phyloP scores from a whole-genome alignment of 2,888 invertebrate genomes.

The Hoplodrina blanda region DNA sequence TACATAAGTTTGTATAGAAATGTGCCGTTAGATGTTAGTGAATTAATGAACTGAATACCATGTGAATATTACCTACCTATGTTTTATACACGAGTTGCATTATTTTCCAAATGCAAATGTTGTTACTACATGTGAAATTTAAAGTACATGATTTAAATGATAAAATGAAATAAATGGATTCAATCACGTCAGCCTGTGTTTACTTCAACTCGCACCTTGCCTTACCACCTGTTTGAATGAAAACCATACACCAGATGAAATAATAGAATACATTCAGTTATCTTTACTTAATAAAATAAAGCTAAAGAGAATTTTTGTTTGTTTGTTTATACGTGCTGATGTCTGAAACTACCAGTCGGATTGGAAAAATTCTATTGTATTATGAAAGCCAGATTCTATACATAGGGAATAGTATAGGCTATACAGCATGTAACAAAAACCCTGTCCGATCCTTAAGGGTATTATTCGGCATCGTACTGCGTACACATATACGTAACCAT shows the following conservation, averaged over 20 bases:
- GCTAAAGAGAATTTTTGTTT: no score
- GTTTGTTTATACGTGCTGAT: no score
- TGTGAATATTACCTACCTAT: slow-evolving; percentile 76
- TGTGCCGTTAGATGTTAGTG: slow-evolving; percentile 82
- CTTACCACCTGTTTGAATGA: slow-evolving; percentile 4
- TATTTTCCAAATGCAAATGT: slow-evolving; percentile 75
- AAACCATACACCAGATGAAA: slow-evolving; percentile 1
- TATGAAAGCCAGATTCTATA: no score
- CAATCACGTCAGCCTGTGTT: slow-evolving; percentile 69
- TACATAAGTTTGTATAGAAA: slow-evolving; percentile 72
- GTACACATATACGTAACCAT: no score
- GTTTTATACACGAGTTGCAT: slow-evolving; percentile 74
- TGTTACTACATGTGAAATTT: slow-evolving; percentile 77
- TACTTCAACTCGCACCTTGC: slow-evolving; percentile 58
- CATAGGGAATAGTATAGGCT: no score
- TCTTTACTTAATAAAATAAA: no score
- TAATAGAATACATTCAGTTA: background rate
- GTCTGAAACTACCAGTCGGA: no score
- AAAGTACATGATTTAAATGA: slow-evolving; percentile 78
- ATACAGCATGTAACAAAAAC: no score
- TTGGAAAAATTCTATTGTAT: no score
- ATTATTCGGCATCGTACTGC: no score
- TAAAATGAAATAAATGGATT: slow-evolving; percentile 81
- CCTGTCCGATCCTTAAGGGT: no score
- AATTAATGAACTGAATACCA: slow-evolving; percentile 85